Evolutionary conservation across 2,888 invertebrate genomes (phyloP).

Genomic region (Rhagonycha fulva): DNA sequence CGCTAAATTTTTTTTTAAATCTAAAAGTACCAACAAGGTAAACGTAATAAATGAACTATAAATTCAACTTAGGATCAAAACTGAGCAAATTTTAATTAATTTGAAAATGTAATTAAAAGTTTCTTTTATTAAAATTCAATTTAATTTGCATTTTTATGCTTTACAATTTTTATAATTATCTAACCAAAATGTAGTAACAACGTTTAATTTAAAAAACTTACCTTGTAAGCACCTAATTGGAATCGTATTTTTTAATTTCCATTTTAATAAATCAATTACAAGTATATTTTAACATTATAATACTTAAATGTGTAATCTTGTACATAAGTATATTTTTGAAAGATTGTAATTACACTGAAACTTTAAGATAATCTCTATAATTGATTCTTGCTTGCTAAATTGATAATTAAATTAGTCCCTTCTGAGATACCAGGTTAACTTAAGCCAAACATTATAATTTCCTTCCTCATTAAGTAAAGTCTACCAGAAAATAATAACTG

Average conservation of each 20-base stretch:
- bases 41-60: background rate
- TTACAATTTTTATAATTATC: background rate
- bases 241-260: background rate
- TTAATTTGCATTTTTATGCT: background rate
- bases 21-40: background rate
- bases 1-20: background rate
- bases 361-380: slow-evolving; percentile 15
- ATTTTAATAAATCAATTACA: background rate
- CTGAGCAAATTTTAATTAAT: background rate
- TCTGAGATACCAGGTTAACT: slow-evolving; percentile 16
- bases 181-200: background rate
- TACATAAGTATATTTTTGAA: background rate
- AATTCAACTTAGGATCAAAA: background rate
- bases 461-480: slow-evolving; percentile 13
- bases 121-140: background rate
- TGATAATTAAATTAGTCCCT: slow-evolving; percentile 19
- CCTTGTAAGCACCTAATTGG: background rate
- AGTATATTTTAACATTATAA: too few species aligned
- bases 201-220: background rate
- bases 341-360: background rate
- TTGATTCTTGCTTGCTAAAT: slow-evolving; percentile 13
- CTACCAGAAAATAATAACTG: background rate
- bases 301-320: too few species aligned
- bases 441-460: slow-evolving; percentile 21
- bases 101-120: background rate